Conservation (phyloP, 2,888 invertebrate species). For the Tipula helvola region DNA sequence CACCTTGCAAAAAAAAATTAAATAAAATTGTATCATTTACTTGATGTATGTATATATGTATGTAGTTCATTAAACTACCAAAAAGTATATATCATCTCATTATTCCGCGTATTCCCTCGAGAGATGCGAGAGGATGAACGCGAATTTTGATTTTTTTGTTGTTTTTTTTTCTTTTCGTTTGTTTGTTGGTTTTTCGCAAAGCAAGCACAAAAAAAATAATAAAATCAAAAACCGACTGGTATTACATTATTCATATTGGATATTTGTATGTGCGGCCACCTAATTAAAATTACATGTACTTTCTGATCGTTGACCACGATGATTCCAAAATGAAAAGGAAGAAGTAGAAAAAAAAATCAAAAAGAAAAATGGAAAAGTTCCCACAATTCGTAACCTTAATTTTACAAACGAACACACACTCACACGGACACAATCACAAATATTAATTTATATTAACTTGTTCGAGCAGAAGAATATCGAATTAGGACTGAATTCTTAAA, state of each 20-base stretch:
- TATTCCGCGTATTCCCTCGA: neutral
- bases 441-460: neutral
- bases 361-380: neutral
- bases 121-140: neutral
- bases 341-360: neutral
- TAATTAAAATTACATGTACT: neutral
- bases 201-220: neutral
- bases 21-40: neutral
- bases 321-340: neutral
- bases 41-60: neutral
- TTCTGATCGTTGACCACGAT: slow-evolving; percentile 4
- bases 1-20: neutral
- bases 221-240: neutral
- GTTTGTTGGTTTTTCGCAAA: neutral
- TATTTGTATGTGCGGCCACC: slow-evolving; percentile 4
- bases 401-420: neutral
- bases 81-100: neutral
- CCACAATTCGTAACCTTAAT: neutral
- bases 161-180: neutral
- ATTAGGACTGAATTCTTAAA: too few species aligned
- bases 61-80: neutral
- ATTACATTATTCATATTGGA: neutral
- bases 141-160: neutral
- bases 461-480: neutral
- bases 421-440: neutral